Base-by-base conservation (phyloP, 2,113 vertebrate genomes). In the Macquaria ambigua region DNA sequence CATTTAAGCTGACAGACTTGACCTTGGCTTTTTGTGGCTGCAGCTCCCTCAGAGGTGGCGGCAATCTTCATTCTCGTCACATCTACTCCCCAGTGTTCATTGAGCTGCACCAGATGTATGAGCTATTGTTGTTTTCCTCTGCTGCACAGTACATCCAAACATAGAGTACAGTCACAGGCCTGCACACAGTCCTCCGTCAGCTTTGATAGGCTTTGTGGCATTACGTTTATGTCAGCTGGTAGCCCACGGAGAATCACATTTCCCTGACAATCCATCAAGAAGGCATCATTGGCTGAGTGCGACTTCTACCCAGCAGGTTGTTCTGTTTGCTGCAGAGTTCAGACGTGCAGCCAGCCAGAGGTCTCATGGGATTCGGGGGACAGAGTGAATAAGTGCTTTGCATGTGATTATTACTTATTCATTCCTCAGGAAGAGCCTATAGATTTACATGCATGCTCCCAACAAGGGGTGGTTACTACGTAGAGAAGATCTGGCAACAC, bases 21-120 rank as follows among this genome's bases (percentile, higher is more conserved):
- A 95, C 94, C 93, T 93, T 93, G 93, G 88, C 58, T 64, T 61
- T 88, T 55, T 63, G 77, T 62, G 77, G 81, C 85, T 80, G 41
- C 59, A 28, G 78, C 63, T 89, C 81, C 59, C 79, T 86, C 74
- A 34, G 81, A 89, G 81, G 77, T 86, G 88, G 86, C n/a, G 11
- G 55, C 83, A 62, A 71, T 88, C 90, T 86, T 88, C 79, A 74
- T 79, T 82, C 81, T 23, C 67, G 83, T 87, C 91, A 90, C 88
- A 87, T 83, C 56, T 61, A 16, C 76, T 90, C 82, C 59, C 58
- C 56, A 2, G 76, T 61, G 82, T 77, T 83, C 81, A 77, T 8
- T 76, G 86, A 80, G 43, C 63, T 77, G 77, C 74, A 46, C 37
- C 80, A 80, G 81, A 83, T 83, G 77, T 82, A 74, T 72, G 82